phyloP scores from a whole-genome alignment of 2,113 vertebrate species.

The Cardinalis cardinalis region DNA sequence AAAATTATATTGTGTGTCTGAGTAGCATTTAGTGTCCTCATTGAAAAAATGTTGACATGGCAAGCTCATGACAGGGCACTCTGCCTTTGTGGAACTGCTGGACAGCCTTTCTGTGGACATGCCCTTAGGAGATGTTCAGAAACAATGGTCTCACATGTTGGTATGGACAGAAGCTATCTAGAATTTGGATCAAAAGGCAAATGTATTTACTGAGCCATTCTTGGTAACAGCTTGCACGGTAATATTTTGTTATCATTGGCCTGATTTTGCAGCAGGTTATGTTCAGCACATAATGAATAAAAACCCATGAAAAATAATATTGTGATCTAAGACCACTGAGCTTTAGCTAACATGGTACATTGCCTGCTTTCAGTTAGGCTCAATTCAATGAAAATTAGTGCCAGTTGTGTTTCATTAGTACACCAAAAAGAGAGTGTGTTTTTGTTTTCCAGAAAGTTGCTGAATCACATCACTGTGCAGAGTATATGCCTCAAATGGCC shows the following conservation, averaged over 20 bases:
- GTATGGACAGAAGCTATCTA: background rate
- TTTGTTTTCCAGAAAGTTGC: slow-evolving; percentile 31
- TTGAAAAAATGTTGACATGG: background rate
- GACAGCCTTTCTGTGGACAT: background rate
- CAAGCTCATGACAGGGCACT: background rate
- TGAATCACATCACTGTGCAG: slow-evolving; percentile 31
- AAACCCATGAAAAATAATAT: background rate
- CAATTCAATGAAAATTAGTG: background rate
- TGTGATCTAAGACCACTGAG: background rate
- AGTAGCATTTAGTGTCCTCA: background rate
- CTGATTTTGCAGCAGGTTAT: background rate
- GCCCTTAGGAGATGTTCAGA: background rate
- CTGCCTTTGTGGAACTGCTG: background rate
- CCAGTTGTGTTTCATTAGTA: slow-evolving; percentile 13
- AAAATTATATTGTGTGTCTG: background rate
- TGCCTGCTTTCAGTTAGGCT: background rate
- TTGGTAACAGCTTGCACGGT: background rate
- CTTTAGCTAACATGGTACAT: background rate
- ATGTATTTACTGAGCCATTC: slow-evolving; percentile 1
- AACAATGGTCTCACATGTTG: background rate
- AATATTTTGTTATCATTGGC: background rate
- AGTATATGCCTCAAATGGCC: background rate
- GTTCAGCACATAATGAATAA: background rate
- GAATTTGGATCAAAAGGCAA: background rate
- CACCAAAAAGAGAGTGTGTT: background rate